These are phyloP conservation scores for Meta bourneti DNA, from an alignment of 2,888 invertebrate genomes.

Conservation along the genomic window DNA sequence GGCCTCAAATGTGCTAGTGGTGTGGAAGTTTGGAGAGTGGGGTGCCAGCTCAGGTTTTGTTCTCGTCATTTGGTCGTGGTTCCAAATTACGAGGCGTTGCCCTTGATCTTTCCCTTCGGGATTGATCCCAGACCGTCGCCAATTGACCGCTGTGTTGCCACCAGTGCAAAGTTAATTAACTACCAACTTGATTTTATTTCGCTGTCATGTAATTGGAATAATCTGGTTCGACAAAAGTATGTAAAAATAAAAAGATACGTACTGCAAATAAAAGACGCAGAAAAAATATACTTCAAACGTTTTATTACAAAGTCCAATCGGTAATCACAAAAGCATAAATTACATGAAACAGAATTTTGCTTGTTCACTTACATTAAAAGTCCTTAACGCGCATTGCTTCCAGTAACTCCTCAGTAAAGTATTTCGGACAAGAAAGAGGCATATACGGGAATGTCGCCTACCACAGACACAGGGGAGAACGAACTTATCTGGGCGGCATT, in stretches of 20 bases:
- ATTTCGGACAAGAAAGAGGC: constrained; percentile 19
- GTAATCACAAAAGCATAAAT: background rate
- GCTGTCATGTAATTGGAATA: no score
- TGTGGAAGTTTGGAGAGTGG: no score
- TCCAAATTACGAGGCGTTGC: no score
- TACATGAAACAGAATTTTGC: background rate
- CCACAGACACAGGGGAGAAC: background rate
- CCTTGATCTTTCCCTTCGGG: no score
- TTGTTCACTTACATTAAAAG: background rate
- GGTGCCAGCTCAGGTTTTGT: no score
- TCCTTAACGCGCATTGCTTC: background rate
- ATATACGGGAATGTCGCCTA: constrained; percentile 3
- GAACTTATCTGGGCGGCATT: constrained; percentile 9
- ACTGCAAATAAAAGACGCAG: background rate
- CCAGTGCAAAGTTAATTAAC: no score
- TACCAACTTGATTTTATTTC: no score
- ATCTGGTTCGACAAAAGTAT: background rate
- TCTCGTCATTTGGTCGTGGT: no score
- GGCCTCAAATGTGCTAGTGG: no score
- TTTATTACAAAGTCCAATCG: constrained; percentile 22
- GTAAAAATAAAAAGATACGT: background rate
- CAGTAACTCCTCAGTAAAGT: background rate
- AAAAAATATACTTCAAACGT: background rate
- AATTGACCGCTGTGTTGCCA: no score
- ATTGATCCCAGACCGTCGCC: no score